A percentile compares a stretch with the other conserved stretches of the same genome.
Conservation (phyloP, 1,140 invertebrate genomes). For the Neodiprion lecontei region DNA sequence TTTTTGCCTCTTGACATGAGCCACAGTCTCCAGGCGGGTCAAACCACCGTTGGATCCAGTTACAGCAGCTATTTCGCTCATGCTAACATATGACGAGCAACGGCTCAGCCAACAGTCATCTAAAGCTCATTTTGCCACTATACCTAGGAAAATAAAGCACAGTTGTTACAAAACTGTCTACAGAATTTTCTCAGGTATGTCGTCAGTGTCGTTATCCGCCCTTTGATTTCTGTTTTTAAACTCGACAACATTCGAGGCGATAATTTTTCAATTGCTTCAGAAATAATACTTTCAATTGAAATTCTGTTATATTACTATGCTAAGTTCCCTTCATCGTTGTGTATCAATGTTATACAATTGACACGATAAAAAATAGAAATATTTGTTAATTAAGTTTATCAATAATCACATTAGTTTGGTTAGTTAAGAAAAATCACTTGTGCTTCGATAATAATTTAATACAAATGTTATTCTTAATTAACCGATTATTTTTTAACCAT, state of each 20-base stretch:
- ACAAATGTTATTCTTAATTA: conserved; percentile 1
- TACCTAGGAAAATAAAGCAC: conserved; percentile 33
- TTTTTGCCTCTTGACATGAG: conserved; percentile 57
- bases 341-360: no score
- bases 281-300: no score
- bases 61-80: conserved; percentile 59
- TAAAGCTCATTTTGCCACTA: conserved; percentile 51
- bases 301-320: no score
- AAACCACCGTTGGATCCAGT: conserved; percentile 51
- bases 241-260: no score
- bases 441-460: background rate
- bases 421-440: background rate
- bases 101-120: conserved; percentile 58
- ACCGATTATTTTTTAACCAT: background rate
- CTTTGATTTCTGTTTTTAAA: no score
- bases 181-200: no score
- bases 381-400: no score
- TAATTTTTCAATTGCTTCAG: no score
- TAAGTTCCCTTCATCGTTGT: no score
- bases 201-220: no score
- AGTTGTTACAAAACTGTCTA: background rate
- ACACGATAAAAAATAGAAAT: no score
- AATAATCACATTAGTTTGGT: background rate
- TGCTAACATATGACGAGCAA: conserved; percentile 58
- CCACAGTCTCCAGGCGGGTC: conserved; percentile 55